phyloP scores from a whole-genome alignment of 2,113 vertebrate genomes.

The Todiramphus chloris region DNA sequence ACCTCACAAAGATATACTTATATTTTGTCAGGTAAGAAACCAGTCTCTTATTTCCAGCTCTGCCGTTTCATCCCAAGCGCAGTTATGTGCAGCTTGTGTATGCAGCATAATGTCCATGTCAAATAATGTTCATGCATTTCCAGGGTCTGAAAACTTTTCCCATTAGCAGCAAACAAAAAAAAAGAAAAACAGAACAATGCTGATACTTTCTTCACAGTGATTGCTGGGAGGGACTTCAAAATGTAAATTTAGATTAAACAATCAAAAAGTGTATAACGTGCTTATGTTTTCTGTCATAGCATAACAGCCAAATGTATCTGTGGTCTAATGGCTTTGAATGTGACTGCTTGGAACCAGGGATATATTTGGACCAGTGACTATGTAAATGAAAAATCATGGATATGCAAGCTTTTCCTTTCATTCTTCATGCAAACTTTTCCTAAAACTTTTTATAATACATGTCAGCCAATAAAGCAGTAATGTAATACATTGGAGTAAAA shows the following conservation, averaged over 20 bases:
- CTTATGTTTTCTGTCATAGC: neutral
- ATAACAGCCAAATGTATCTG: neutral
- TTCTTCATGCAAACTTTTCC: neutral
- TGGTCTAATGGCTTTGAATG: neutral
- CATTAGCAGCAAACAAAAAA: neutral
- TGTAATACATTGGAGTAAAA: neutral
- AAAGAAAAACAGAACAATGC: neutral
- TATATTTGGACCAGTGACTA: neutral
- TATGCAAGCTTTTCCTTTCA: neutral
- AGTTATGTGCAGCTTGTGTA: neutral
- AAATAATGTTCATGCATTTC: neutral
- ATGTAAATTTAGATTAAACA: neutral
- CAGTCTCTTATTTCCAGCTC: neutral
- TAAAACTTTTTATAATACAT: neutral
- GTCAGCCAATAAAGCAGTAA: neutral
- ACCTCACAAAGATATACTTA: neutral
- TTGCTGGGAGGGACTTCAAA: neutral
- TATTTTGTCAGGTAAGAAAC: neutral
- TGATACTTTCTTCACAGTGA: neutral
- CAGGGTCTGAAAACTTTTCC: neutral
- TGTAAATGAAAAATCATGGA: neutral
- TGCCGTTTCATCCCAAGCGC: fast-evolving
- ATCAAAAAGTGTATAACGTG: neutral
- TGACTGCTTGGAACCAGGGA: neutral
- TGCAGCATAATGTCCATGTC: neutral